Evolutionary conservation across 1,140 invertebrate species (phyloP), one percentile per base, ranked within the genome.

Genomic region (Camponotus pennsylvanicus): DNA sequence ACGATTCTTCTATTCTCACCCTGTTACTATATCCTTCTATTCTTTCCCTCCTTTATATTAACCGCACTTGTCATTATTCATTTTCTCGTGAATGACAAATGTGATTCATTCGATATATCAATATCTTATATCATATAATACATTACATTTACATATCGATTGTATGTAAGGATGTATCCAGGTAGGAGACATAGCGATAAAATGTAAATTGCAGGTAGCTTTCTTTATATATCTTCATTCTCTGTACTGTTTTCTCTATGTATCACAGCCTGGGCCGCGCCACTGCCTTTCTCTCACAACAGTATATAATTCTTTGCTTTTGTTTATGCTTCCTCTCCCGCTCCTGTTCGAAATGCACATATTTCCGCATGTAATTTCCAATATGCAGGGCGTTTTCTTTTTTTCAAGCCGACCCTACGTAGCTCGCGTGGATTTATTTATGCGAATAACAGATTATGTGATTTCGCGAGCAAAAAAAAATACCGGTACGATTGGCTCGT

Each of bases 241-340:
- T 95, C 94, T 95, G 94, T 95, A 45, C 93, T 95, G 94, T 95
- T 27, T 27, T 61, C 93, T 95, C 94, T 95, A 95, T 94, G 90
- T 95, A 95, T 95, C 94, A 95, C 94, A 95, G 95, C 95, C 95
- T 95, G 94, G 92, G 94, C 94, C 94, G 94, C 91, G 92, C 94
- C 94, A 95, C 95, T 95, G 94, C 92, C 93, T 91, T 92, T 80
- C 87, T 88, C 40, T 67, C 9, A 67, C 55, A 86, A 86, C 27
- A 27, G 21, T 40, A 40, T 85, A 64, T 77, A 63, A 42, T 61
- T 21, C 8, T 66, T 77, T 7, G 13, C 37, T 45, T 55, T 82
- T 66, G 13, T 87, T 83, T n/a, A 32, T 34, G 9, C 71, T 45
- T 37, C 37, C 37, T 42, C 32, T 15, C 5, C 49, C 21, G 37